Evolutionary conservation across 2,797 vertebrate species (phyloP), one percentile per base, ranked within the genome.

Genomic region (Danio choprae): DNA sequence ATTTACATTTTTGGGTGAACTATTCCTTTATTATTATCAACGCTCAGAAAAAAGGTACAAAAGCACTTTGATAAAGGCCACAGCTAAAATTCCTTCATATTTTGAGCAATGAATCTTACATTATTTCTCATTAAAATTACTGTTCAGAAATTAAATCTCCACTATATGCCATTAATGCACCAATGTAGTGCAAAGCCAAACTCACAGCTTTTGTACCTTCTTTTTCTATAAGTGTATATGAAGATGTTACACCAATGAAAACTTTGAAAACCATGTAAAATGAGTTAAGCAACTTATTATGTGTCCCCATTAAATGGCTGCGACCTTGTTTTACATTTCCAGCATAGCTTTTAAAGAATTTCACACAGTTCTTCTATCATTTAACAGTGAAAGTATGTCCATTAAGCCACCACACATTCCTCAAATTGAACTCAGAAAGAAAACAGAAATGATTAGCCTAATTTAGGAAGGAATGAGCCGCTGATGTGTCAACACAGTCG

Each of bases 391-490:
- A 55, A 65, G 4, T 20, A 77, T 18, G 7, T 6, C 7, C 8
- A 50, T 41, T 41, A 62, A 70, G 36, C 36, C 59, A 62, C 29
- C 2, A 2, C 18, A 36, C 48, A 53, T 70, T 29, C 40, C 2
- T 71, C 58, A 63, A 51, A 71, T 20, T 20, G 16, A 68, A n/a
- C 18, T 41, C 13, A 41, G 29, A 10, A 63, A 64, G 58, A 38
- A 58, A 44, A 18, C 11, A 2, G 5, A 40, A 62, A 44, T 44
- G 11, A 55, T 38, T 38, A 48, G 53, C 22, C 16, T 46, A 5
- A 77, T 68, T 58, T 11, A 55, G 50, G 7, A 64, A 75, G 40
- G 20, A 75, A 29, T 56, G 51, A 77, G 8, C 51, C 15, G 5
- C 4, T 55, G 1, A 36, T 44, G 36, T n/a, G n/a, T 56, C n/a